A percentile compares a stretch with the other conserved stretches of the same genome.
Conservation (phyloP, 2,888 invertebrate species). For the Hoplodrina ambigua region DNA sequence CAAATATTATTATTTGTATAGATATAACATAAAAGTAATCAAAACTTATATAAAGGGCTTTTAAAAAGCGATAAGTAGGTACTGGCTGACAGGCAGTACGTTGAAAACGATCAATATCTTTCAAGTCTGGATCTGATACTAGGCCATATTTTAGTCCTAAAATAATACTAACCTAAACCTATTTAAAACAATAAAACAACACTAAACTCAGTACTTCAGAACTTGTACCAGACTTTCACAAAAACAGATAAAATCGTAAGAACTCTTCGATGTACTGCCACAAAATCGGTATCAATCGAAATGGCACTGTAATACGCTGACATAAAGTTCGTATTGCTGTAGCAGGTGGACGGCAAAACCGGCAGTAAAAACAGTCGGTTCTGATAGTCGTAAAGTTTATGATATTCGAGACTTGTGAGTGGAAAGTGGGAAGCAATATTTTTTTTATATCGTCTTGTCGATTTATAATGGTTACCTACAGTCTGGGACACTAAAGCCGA, state of each 20-base stretch:
- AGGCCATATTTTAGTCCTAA: constrained; percentile 29
- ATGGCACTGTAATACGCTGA: constrained; percentile 67
- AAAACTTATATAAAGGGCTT: neutral
- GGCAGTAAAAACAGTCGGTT: constrained; percentile 68
- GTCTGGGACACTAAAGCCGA: no score
- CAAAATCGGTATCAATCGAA: constrained; percentile 49
- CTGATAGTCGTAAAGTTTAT: constrained; percentile 72
- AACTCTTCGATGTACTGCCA: constrained; percentile 21
- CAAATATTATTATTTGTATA: no score
- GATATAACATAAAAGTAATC: no score
- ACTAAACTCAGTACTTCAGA: constrained; percentile 45
- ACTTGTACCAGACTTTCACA: constrained; percentile 44
- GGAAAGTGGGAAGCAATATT: constrained; percentile 21
- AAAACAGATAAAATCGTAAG: constrained; percentile 52
- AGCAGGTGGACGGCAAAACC: constrained; percentile 56
- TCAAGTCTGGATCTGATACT: neutral
- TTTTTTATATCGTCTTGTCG: constrained; percentile 35
- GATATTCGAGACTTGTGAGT: constrained; percentile 47
- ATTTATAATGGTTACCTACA: neutral
- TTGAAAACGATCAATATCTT: neutral
- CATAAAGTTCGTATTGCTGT: constrained; percentile 68
- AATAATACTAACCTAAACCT: constrained; percentile 13
- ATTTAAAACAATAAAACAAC: constrained; percentile 43
- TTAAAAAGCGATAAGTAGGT: neutral
- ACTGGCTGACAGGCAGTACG: neutral